Base-by-base conservation (phyloP, 2,888 invertebrate genomes). In the Drosophila picticornis region DNA sequence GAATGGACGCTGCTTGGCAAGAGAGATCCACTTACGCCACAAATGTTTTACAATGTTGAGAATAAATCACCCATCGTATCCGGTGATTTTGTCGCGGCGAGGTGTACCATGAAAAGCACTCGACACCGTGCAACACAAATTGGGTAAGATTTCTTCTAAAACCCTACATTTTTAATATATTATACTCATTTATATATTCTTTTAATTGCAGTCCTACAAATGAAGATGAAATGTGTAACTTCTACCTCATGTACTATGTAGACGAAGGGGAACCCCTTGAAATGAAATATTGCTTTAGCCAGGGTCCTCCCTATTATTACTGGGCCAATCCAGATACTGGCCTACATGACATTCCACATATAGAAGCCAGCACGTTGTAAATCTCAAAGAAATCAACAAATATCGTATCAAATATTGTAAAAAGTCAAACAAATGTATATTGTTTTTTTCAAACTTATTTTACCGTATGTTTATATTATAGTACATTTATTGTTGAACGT, bases 161-260 rank as follows among this genome's bases (percentile, higher is more conserved):
- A 22, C 0, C 1, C 10, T 11, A 2, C 2, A 11, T 4, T 46
- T 13, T 13, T 29, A n/a, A 13, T 22, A 38, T 22, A 56, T 29
- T 10, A 36, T 11, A n/a, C n/a, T 5, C 32, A 29, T n/a, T 53
- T 31, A 32, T 1, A 19, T 40, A 69, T 61, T 68, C 90, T 91
- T 60, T 93, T 29, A 34, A 61, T 62, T 59, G 1, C 10, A 96
- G 97, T 0, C 94, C 96, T 2, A 98, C 98, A 32, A 97, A 97
- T 91, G 95, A 96, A 19, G 97, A 98, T 86, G 98, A 98, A 93
- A 98, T 98, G 98, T 98, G 98, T 94, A 98, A 98, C 93, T 98
- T 98, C 93, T 98, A 98, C 93, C 93, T 98, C 2, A 97, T 98
- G 97, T 98, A 98, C 93, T 98, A 97, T 94, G 97, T 98, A 0